These are phyloP conservation scores for Cecropterus lyciades DNA, from an alignment of 1,140 invertebrate species.

Conservation along the genomic window DNA sequence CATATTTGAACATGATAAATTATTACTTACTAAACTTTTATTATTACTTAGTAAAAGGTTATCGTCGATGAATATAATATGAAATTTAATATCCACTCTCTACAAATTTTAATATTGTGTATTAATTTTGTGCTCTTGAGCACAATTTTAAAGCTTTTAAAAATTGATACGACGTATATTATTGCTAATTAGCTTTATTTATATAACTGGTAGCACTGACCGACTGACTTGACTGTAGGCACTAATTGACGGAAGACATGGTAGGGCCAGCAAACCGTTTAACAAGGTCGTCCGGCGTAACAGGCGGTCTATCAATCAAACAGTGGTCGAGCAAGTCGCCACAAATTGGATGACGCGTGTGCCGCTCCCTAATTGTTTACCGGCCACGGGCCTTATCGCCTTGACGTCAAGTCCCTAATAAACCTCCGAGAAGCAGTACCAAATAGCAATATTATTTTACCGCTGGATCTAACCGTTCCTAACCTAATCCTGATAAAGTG, in stretches of 20 bases:
- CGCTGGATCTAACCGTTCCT: too few relatives aligned
- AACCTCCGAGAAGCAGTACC: constrained; percentile 31
- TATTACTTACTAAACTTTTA: too few relatives aligned
- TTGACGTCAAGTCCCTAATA: constrained; percentile 62
- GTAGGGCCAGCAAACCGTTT: constrained; percentile 28
- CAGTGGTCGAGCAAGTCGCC: constrained; percentile 44
- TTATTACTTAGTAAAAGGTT: too few relatives aligned
- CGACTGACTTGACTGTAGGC: too few relatives aligned
- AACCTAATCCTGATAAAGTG: too few relatives aligned
- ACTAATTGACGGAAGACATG: constrained; percentile 31
- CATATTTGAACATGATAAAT: neutral
- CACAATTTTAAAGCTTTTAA: neutral
- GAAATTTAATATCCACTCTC: too few relatives aligned
- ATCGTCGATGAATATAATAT: too few relatives aligned
- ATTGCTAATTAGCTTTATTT: neutral
- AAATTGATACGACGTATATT: neutral
- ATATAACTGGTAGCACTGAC: too few relatives aligned
- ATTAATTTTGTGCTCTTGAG: too few relatives aligned
- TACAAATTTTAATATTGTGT: too few relatives aligned
- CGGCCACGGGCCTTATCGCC: constrained; percentile 47
- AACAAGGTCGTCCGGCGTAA: constrained; percentile 61
- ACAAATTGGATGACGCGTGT: constrained; percentile 71
- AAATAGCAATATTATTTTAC: too few relatives aligned
- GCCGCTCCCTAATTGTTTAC: constrained; percentile 66
- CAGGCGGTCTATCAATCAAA: constrained; percentile 75